A percentile compares a stretch with the other conserved stretches of the same genome.
Conservation (phyloP, 2,888 invertebrate species). For the Furcula furcula region DNA sequence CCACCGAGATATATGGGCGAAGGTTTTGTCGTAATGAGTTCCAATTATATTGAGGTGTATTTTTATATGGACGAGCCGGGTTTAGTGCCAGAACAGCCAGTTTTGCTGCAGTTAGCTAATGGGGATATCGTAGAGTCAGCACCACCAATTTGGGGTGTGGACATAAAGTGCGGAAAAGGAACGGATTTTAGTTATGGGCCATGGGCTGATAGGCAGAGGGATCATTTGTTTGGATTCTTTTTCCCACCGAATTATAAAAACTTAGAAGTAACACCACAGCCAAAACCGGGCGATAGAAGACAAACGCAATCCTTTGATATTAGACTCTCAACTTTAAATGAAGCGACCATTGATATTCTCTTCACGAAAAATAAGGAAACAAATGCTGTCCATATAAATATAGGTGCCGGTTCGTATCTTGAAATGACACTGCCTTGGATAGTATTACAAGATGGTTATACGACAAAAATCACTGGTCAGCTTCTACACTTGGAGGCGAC, state of each 20-base stretch:
- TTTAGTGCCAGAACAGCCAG: conserved; percentile 94
- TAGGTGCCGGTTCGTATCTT: conserved; percentile 96
- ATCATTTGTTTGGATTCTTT: conserved; percentile 97
- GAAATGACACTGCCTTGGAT: conserved; percentile 99
- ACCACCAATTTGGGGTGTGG: conserved; percentile 97
- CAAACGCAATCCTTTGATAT: conserved; percentile 96
- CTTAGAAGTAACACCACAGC: conserved; percentile 89
- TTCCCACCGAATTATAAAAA: conserved; percentile 94
- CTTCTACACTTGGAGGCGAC: conserved; percentile 96
- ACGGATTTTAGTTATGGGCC: conserved; percentile 99
- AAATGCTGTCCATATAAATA: conserved; percentile 97
- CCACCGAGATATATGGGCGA: conserved; percentile 98
- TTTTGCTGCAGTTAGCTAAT: conserved; percentile 93
- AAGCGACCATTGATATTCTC: conserved; percentile 96
- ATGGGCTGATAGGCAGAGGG: conserved; percentile 99
- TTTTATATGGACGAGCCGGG: conserved; percentile 99
- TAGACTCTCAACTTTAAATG: conserved; percentile 93
- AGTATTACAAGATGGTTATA: conserved; percentile 92
- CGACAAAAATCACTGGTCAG: conserved; percentile 95
- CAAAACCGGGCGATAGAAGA: conserved; percentile 93
- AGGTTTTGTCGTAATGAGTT: conserved; percentile 98
- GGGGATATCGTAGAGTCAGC: conserved; percentile 96
- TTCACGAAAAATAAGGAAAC: conserved; percentile 97
- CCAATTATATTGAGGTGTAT: conserved; percentile 96
- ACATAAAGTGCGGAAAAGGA: conserved; percentile 97